Evolutionary conservation across 1,140 invertebrate genomes (phyloP).

Genomic region (Bombus pyrosoma): DNA sequence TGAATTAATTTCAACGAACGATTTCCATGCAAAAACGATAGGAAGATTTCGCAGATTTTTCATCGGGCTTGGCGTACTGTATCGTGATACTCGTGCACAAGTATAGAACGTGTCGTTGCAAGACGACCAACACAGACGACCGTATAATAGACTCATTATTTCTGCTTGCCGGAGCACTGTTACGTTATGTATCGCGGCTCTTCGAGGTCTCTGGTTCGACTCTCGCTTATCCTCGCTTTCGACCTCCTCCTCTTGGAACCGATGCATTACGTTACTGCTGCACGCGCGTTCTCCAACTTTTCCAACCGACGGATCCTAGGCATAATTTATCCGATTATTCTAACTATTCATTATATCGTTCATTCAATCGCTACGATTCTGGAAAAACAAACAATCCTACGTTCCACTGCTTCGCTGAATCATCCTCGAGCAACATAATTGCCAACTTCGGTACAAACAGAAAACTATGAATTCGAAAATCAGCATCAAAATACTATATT

Average conservation of each 20-base stretch:
- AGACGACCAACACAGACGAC: slow-evolving; percentile 71
- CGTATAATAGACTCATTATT: slow-evolving; percentile 80
- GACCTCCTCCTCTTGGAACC: slow-evolving; percentile 74
- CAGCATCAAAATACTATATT: too few species aligned
- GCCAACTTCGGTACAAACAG: neutral
- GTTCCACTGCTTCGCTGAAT: neutral
- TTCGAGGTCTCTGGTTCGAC: slow-evolving; percentile 75
- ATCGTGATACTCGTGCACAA: slow-evolving; percentile 15
- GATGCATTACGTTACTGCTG: slow-evolving; percentile 49
- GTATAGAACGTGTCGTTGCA: slow-evolving; percentile 56
- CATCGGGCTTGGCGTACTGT: slow-evolving; percentile 34
- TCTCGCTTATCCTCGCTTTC: slow-evolving; percentile 80
- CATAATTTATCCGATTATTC: slow-evolving; percentile 2
- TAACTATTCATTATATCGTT: neutral
- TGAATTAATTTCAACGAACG: neutral
- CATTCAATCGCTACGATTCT: neutral
- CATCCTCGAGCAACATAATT: neutral
- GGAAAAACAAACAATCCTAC: neutral
- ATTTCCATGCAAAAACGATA: neutral
- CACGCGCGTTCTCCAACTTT: slow-evolving; percentile 15
- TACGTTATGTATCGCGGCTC: slow-evolving; percentile 77
- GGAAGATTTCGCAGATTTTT: slow-evolving; percentile 1
- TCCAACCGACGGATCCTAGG: slow-evolving; percentile 4
- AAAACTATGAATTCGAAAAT: neutral
- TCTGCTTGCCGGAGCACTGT: slow-evolving; percentile 77